phyloP scores from a whole-genome alignment of 1,140 invertebrate genomes.

The Drosophila parvula region DNA sequence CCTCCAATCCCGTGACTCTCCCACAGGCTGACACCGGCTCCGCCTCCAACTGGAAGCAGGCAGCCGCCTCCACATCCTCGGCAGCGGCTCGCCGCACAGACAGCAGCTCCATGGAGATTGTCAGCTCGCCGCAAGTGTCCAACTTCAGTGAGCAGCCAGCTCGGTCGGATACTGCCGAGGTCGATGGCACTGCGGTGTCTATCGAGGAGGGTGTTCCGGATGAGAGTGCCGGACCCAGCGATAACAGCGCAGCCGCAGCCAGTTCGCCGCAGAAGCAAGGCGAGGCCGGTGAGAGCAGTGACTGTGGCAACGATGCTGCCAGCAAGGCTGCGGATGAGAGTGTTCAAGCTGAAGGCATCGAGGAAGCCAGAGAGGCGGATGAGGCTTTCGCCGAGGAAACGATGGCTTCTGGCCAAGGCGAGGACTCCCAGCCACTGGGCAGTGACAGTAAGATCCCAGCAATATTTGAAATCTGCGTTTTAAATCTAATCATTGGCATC shows the following conservation, averaged over 20 bases:
- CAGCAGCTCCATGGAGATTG: constrained; percentile 94
- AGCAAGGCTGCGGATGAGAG: constrained; percentile 52
- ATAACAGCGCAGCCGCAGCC: constrained; percentile 44
- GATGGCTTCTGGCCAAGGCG: constrained; percentile 45
- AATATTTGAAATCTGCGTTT: background rate
- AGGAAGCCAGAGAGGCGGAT: constrained; percentile 65
- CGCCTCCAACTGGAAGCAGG: constrained; percentile 65
- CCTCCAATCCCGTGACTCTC: constrained; percentile 34
- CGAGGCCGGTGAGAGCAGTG: constrained; percentile 50
- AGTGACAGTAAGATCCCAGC: constrained; percentile 50
- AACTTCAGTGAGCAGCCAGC: constrained; percentile 76
- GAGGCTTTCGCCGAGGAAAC: constrained; percentile 75
- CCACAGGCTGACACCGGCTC: constrained; percentile 24
- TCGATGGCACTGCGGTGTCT: constrained; percentile 41
- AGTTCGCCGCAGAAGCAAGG: constrained; percentile 63
- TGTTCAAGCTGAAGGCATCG: constrained; percentile 43
- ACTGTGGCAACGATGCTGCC: constrained; percentile 26
- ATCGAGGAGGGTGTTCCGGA: constrained; percentile 48
- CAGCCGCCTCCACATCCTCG: constrained; percentile 67
- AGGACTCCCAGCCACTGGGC: constrained; percentile 63
- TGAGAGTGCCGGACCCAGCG: constrained; percentile 60
- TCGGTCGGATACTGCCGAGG: constrained; percentile 87
- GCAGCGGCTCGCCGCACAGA: constrained; percentile 91
- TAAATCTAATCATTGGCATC: background rate
- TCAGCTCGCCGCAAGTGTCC: constrained; percentile 91